A percentile compares a stretch with the other conserved stretches of the same genome.
Evolutionary conservation across 2,113 vertebrate species (phyloP).

Genomic region (Galbula dea): DNA sequence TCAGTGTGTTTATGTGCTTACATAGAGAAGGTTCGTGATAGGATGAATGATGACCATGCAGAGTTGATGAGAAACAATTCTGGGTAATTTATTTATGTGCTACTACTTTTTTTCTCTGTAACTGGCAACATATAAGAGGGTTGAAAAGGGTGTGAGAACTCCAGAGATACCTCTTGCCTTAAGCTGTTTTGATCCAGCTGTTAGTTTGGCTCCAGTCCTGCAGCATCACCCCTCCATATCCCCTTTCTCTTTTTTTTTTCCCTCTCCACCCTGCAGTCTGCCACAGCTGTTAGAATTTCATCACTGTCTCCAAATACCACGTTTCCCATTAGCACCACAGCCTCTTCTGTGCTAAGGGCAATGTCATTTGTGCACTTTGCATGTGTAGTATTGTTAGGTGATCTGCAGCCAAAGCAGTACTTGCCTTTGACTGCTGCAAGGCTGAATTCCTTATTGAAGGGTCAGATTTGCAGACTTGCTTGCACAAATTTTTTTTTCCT

Average conservation of each 20-base stretch:
- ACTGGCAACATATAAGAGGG: neutral
- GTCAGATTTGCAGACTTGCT: neutral
- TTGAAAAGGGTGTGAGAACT: conserved; percentile 3
- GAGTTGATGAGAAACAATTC: neutral
- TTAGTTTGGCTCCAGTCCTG: conserved; percentile 12
- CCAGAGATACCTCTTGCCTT: neutral
- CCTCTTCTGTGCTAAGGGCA: neutral
- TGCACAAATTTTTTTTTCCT: neutral
- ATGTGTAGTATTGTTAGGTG: neutral
- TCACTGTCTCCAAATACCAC: conserved; percentile 44
- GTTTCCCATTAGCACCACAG: neutral
- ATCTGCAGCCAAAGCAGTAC: neutral
- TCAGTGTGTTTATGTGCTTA: neutral
- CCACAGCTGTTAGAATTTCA: conserved; percentile 72
- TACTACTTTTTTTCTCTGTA: neutral
- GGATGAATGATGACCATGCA: neutral
- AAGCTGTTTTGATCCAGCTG: conserved; percentile 28
- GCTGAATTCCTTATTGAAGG: neutral
- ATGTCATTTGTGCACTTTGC: neutral
- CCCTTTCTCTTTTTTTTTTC: neutral
- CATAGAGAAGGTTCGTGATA: neutral
- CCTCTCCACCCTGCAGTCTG: neutral
- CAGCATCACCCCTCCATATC: neutral
- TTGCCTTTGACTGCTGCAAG: neutral
- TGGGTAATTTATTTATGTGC: neutral